Evolutionary conservation across 2,888 invertebrate species (phyloP).

Genomic region (Pandemis cinnamomeana): DNA sequence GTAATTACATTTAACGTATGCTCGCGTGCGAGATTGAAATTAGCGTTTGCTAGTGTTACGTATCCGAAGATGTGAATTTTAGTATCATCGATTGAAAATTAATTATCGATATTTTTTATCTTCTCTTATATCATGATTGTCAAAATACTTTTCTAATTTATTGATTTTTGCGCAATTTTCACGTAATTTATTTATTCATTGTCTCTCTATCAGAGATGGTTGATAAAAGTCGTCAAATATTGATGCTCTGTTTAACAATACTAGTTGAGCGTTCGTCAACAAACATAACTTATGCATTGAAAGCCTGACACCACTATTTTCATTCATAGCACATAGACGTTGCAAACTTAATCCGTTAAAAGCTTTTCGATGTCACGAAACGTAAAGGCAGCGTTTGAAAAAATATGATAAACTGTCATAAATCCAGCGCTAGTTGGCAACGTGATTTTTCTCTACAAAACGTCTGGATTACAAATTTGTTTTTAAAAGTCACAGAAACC

Average conservation of each 20-base stretch:
- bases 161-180: neutral
- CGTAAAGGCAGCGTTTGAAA: slow-evolving; percentile 46
- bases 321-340: neutral
- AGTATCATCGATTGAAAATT: slow-evolving; percentile 15
- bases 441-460: slow-evolving; percentile 12
- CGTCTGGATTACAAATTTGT: slow-evolving; percentile 27
- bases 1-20: slow-evolving; percentile 73
- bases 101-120: neutral
- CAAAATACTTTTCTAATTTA: neutral
- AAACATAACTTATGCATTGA: slow-evolving; percentile 37
- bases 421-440: neutral
- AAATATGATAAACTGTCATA: slow-evolving; percentile 29
- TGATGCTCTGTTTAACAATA: neutral
- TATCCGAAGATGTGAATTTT: slow-evolving; percentile 18
- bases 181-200: too few relatives aligned
- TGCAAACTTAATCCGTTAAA: slow-evolving; percentile 54
- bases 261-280: neutral
- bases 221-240: neutral
- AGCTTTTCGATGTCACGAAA: slow-evolving; percentile 69
- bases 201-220: neutral
- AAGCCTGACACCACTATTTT: neutral
- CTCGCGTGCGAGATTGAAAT: slow-evolving; percentile 57
- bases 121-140: too few relatives aligned
- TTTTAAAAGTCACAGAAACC: slow-evolving; percentile 17
- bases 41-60: slow-evolving; percentile 45